phyloP scores from a whole-genome alignment of 1,140 invertebrate species.

The Sycobia sp. region DNA sequence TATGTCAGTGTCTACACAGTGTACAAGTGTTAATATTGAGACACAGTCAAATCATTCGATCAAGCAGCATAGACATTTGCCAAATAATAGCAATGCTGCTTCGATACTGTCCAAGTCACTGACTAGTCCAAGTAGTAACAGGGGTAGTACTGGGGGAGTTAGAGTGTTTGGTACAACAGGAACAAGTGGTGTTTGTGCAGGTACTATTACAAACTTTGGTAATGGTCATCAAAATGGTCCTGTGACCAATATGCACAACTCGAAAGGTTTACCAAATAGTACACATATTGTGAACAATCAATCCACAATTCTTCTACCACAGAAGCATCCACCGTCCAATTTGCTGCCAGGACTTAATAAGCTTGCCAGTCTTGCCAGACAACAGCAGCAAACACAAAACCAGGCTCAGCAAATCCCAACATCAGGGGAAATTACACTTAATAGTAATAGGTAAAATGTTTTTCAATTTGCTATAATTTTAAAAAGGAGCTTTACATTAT shows the following conservation, averaged over 20 bases:
- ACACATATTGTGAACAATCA: constrained; percentile 53
- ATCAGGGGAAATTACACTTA: constrained; percentile 63
- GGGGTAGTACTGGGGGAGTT: constrained; percentile 42
- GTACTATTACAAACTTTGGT: constrained; percentile 48
- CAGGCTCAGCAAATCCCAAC: constrained; percentile 56
- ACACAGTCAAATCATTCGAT: constrained; percentile 40
- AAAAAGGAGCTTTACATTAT: too few species aligned
- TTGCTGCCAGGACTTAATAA: constrained; percentile 56
- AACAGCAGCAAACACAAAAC: constrained; percentile 49
- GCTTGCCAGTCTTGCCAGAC: constrained; percentile 54
- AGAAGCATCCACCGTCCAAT: constrained; percentile 59
- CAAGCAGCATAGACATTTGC: constrained; percentile 51
- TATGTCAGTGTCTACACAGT: constrained; percentile 40
- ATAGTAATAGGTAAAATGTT: constrained; percentile 59
- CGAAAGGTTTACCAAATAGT: constrained; percentile 52
- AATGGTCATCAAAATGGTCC: constrained; percentile 58
- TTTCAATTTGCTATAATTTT: too few species aligned
- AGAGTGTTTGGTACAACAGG: constrained; percentile 40
- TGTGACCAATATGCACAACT: constrained; percentile 45
- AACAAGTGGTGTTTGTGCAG: constrained; percentile 36
- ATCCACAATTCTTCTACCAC: constrained; percentile 53
- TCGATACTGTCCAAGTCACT: constrained; percentile 58
- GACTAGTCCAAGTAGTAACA: constrained; percentile 58
- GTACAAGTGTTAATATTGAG: constrained; percentile 39
- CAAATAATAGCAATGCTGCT: constrained; percentile 47